phyloP scores from a whole-genome alignment of 92 coral and sea anemone species.

The Palythoa grandiflora region DNA sequence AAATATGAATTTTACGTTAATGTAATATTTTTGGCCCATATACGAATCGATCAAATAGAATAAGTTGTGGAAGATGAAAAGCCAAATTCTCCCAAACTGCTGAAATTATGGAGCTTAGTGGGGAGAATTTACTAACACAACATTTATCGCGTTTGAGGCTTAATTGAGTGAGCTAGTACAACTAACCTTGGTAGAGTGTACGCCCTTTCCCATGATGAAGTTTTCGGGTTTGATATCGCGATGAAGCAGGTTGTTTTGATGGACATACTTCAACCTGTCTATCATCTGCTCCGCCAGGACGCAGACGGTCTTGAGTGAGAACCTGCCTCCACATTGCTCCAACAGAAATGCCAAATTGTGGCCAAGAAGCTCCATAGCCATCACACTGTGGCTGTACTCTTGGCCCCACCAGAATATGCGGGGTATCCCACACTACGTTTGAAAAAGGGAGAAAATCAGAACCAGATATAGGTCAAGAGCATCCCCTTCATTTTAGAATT shows the following conservation, averaged over 20 bases:
- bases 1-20: too few relatives aligned
- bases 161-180: not conserved
- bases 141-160: too few relatives aligned
- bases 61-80: too few relatives aligned
- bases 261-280: slow-evolving; percentile 71
- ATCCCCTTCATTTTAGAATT: not conserved
- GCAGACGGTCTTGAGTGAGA: slow-evolving; percentile 72
- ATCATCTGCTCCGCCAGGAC: slow-evolving; percentile 83
- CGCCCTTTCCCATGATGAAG: slow-evolving; percentile 74
- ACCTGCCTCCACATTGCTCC: slow-evolving; percentile 55
- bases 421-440: slow-evolving; percentile 54
- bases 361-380: slow-evolving; percentile 80
- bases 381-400: slow-evolving; percentile 61
- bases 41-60: not conserved
- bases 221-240: slow-evolving; percentile 86
- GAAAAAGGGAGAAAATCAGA: not conserved
- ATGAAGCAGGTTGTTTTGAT: slow-evolving; percentile 72
- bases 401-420: slow-evolving; percentile 80
- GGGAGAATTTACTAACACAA: too few relatives aligned
- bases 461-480: not conserved
- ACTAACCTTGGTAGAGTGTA: slow-evolving; percentile 53
- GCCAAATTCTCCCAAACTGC: too few relatives aligned
- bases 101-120: too few relatives aligned
- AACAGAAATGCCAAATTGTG: slow-evolving; percentile 65
- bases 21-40: too few relatives aligned